Evolutionary conservation across 1,140 invertebrate species (phyloP), one percentile per base, ranked within the genome.

Genomic region (Aphaenogaster ashmeadi): DNA sequence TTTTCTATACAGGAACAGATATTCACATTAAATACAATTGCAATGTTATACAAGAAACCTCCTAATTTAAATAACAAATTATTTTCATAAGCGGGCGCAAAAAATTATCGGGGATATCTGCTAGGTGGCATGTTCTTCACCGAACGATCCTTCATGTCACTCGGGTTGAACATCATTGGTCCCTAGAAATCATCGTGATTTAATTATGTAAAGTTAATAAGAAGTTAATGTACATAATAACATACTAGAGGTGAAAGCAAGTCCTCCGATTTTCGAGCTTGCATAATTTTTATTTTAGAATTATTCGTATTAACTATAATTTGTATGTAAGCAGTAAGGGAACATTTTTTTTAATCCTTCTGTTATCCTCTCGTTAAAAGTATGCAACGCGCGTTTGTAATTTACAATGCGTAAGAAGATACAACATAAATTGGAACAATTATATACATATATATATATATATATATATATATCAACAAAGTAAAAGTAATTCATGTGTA

Each of bases 151-250:
- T 93, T 94, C 83, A 91, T 83, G 36, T 94, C 92, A 80, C 86
- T 90, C 58, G 93, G 92, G 87, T 95, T 94, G 90, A 91, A 94
- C 94, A 94, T 94, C 92, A 93, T 93, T 94, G 94, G 93, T 94
- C 92, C 94, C 94, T 95, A 85, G 64, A 90, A 62, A 90, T 79
- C 15, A 67, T 75, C n/a, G 75, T 36, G 15, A 15, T 74, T 54
- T 80, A 83, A 71, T 18, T 38, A 87, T 15, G n/a, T 60, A 44
- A 67, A 50, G 4, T 69, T 81, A 71, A 13, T 38, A 62, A 62
- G 21, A 50, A 21, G 13, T 77, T 81, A 15, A 50, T 18, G 9
- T 62, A 8, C 21, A 21, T 1, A 27, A 50, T 41, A 72, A 86
- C 36, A 54, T n/a, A 33, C 47, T 64, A 66, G 3, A 66, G 2